A percentile compares a stretch with the other conserved stretches of the same genome.
Conservation (phyloP, 2,797 vertebrate genomes). For the Clarias platycephalus region DNA sequence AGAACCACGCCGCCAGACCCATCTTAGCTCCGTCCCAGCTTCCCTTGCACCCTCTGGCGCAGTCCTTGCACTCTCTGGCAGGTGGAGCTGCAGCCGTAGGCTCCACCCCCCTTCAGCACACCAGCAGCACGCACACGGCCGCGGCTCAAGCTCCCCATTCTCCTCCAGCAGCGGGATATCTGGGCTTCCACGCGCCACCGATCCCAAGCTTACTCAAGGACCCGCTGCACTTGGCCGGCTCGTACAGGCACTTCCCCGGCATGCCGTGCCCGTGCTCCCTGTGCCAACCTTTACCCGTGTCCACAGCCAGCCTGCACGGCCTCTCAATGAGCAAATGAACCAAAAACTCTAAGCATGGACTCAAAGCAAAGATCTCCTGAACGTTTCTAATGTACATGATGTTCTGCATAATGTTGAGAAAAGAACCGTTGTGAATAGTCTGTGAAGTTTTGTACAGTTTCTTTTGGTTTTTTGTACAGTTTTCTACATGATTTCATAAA, state of each 20-base stretch:
- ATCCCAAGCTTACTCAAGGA: conserved; percentile 72
- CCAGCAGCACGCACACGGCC: conserved; percentile 49
- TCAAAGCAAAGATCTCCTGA: conserved; percentile 35
- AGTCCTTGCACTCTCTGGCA: conserved; percentile 74
- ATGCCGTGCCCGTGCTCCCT: conserved; percentile 79
- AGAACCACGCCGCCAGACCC: conserved; percentile 59
- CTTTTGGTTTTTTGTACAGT: conserved; percentile 59
- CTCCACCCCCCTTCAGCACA: conserved; percentile 66
- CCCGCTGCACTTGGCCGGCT: conserved; percentile 68
- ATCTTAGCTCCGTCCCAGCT: conserved; percentile 69
- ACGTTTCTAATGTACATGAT: conserved; percentile 19
- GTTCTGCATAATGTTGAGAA: not conserved
- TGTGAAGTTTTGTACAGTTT: conserved; percentile 50
- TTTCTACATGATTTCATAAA: conserved; percentile 72
- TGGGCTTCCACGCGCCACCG: conserved; percentile 70
- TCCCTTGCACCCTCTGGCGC: conserved; percentile 73
- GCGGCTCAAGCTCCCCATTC: conserved; percentile 66
- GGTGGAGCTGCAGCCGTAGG: conserved; percentile 49
- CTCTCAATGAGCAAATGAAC: conserved; percentile 76
- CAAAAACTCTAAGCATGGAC: conserved; percentile 25
- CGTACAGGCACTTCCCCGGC: conserved; percentile 78
- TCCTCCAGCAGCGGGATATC: conserved; percentile 69
- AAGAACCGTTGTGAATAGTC: conserved; percentile 45
- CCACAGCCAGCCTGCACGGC: conserved; percentile 71
- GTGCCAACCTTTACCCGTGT: conserved; percentile 74